Evolutionary conservation across 2,797 vertebrate genomes (phyloP).

Genomic region (Oceanodroma leucorhoa): DNA sequence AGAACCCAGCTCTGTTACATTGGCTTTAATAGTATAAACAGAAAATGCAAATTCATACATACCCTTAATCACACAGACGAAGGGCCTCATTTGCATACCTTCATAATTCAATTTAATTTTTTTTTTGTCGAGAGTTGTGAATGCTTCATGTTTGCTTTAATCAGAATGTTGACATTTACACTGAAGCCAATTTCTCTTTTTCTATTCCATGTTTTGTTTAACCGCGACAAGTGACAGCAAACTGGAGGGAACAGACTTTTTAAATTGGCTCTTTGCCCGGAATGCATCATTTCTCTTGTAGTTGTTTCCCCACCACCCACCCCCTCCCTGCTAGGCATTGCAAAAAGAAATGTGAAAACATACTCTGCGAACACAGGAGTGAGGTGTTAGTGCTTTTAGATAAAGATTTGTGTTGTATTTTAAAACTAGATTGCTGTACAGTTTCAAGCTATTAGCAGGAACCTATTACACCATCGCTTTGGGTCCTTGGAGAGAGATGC

Average conservation of each 20-base stretch:
- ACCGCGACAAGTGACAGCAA: slow-evolving; percentile 82
- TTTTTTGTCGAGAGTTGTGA: slow-evolving; percentile 79
- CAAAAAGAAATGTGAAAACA: slow-evolving; percentile 77
- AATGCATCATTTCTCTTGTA: slow-evolving; percentile 81
- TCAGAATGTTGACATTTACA: slow-evolving; percentile 86
- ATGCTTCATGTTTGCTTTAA: slow-evolving; percentile 83
- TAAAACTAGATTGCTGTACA: slow-evolving; percentile 80
- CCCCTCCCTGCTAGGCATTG: slow-evolving; percentile 40
- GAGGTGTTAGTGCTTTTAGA: slow-evolving; percentile 81
- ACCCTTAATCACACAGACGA: slow-evolving; percentile 67
- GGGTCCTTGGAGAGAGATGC: slow-evolving; percentile 76
- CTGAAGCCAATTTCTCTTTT: slow-evolving; percentile 81
- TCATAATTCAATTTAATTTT: slow-evolving; percentile 80
- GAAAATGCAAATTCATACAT: slow-evolving; percentile 71
- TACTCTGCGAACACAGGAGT: slow-evolving; percentile 63
- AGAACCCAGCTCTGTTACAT: slow-evolving; percentile 37
- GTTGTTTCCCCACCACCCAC: slow-evolving; percentile 44
- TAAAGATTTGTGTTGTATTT: slow-evolving; percentile 85
- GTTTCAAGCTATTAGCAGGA: slow-evolving; percentile 81
- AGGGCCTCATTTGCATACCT: slow-evolving; percentile 76
- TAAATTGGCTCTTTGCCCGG: slow-evolving; percentile 81
- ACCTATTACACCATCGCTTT: slow-evolving; percentile 73
- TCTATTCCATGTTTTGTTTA: slow-evolving; percentile 83
- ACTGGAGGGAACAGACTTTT: slow-evolving; percentile 82
- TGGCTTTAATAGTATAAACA: slow-evolving; percentile 50